Evolutionary conservation across 2,888 invertebrate genomes (phyloP), one percentile per base, ranked within the genome.

Genomic region (Diaprepes abbreviatus): DNA sequence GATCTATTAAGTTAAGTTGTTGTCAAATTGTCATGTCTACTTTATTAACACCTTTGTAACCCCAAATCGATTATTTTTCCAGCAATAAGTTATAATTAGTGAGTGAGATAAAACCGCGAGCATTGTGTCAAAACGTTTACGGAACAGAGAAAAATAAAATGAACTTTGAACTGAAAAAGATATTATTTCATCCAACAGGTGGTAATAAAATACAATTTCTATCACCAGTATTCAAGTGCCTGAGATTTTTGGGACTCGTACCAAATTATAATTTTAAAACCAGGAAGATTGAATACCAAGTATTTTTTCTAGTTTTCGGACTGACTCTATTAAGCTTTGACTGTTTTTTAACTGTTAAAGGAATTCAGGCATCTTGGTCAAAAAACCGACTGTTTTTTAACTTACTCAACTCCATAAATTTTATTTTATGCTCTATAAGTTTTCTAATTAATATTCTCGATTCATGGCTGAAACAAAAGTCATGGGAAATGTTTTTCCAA

Each of bases 161-260:
- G 14, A 12, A 2, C 6, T 7, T 6, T 1, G 45, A 21, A 21
- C 1, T 54, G 16, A 5, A 36, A 57, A 54, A 43, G 45, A 24
- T 21, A 45, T 12, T 45, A 24, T 45, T 45, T 24, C 24, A 16
- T 28, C 28, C 48, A 7, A 28, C 48, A 14, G 16, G 48, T 12
- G 60, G 48, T 10, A 35, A 60, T 19, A 45, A 33, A 6, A 60
- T 60, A 48, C 10, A 33, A 33, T 60, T 60, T 19, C 21, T 60
- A 0, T 33, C 17, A 1, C 12, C 43, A 2, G n/a, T 60, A n/a
- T 31, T 45, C 17, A 35, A 60, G 12, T 60, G 16, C 33, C 19
- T 60, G 5, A 24, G 48, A 48, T 60, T 60, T 21, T 1, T 45
- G 10, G 60, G 60, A n/a, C 16, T 45, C 3, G 33, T 17, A 6